Conservation (phyloP, 2,797 vertebrate genomes). For the Micrastur ruficollis region DNA sequence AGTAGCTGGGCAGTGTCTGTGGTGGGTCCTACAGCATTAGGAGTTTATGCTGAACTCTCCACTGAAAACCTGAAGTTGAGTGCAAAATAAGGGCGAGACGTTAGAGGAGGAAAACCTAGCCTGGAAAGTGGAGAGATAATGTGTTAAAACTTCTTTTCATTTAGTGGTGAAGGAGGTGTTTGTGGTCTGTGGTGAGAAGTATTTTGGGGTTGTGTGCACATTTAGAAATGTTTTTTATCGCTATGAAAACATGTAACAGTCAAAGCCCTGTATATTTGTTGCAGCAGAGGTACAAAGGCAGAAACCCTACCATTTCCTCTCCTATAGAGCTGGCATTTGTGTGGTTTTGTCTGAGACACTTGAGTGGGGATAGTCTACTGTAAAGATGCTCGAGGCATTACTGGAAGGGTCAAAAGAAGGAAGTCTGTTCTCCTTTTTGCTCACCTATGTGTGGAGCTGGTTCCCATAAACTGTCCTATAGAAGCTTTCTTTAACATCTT, state of each 20-base stretch:
- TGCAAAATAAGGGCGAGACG: not conserved
- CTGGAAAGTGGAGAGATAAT: not conserved
- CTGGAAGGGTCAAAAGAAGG: not conserved
- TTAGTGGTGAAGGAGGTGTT: not conserved
- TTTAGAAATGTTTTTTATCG: not conserved
- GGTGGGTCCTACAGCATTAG: not conserved
- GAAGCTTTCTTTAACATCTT: not conserved
- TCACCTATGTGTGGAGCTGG: not conserved
- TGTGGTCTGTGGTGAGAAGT: constrained; percentile 22
- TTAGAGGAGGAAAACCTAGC: not conserved
- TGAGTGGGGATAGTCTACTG: not conserved
- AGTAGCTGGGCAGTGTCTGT: not conserved
- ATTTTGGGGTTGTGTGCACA: not conserved
- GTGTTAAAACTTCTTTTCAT: not conserved
- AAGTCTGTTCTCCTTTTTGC: not conserved
- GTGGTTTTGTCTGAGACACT: not conserved
- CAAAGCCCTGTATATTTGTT: not conserved
- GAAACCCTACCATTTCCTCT: constrained; percentile 11
- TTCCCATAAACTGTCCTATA: not conserved
- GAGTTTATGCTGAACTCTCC: not conserved
- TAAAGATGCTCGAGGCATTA: not conserved
- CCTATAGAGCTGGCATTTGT: not conserved
- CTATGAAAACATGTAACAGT: not conserved
- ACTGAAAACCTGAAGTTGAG: not conserved
- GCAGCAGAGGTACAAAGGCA: not conserved